Base-by-base conservation (phyloP, 2,113 vertebrate genomes). In the Melierax canorus region DNA sequence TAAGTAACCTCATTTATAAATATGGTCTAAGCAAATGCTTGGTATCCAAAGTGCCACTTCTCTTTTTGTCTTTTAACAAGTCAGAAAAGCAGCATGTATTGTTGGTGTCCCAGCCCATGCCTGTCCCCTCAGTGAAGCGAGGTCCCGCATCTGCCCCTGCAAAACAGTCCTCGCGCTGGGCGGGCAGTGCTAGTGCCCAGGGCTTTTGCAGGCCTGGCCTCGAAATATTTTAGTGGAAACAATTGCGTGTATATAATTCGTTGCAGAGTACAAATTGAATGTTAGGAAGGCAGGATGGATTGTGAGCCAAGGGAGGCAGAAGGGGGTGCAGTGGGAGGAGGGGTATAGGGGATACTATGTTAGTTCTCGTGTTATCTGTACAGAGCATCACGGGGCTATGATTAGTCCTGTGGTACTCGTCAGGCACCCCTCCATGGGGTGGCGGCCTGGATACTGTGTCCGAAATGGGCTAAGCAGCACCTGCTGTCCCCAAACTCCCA, bases 351-450 rank as follows among this genome's bases (percentile, higher is more conserved):
- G 56, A 15, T 56, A 29, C 68, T 9, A 17, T 19, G 16, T 36
- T 18, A 15, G 24, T 32, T 63, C 53, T 80, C 4, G 0, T 12
- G 22, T 12, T 62, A 19, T 17, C 55, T 56, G 32, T 24, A 22
- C 26, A 24, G 36, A 58, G 60, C 46, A 24, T 34, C 32, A 6
- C 0, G 32, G 56, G 10, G 11, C 24, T n/a, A 43, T 0, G 1
- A 9, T 23, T 15, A 56, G 58, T 20, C 10, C 48, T 5, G 55
- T 15, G 39, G 48, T 30, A 6, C 38, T 62, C 1, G 1, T 18
- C 0, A 0, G 36, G 12, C 36, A 32, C 38, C 9, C 21, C 23
- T 48, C 30, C 7, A 1, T 46, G 67, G n/a, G 11, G 1, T 50
- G 41, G 11, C 4, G 27, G 5, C n/a, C 17, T 72, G 53, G 48